These are phyloP conservation scores for Falco naumanni DNA, from an alignment of 2,797 vertebrate genomes.

Conservation along the genomic window DNA sequence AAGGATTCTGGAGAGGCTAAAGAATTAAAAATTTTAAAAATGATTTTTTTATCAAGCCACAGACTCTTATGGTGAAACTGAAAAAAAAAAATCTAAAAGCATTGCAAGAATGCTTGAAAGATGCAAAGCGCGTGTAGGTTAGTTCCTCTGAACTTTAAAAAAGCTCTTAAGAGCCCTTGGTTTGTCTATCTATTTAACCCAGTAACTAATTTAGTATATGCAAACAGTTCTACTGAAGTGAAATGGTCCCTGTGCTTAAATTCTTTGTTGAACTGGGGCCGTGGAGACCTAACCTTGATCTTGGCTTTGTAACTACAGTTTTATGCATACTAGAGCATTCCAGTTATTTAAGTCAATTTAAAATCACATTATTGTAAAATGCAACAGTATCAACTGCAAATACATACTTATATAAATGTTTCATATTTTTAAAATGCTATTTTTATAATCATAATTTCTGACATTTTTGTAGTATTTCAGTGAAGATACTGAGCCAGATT, in stretches of 20 bases:
- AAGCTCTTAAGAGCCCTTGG: neutral
- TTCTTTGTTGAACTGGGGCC: neutral
- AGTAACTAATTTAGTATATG: neutral
- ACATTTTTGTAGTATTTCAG: constrained; percentile 49
- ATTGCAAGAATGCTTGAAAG: neutral
- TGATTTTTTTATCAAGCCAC: neutral
- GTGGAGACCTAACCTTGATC: neutral
- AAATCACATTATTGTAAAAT: neutral
- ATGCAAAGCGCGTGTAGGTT: neutral
- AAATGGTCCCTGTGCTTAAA: neutral
- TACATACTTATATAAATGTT: neutral
- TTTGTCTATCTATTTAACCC: neutral
- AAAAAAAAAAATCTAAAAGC: neutral
- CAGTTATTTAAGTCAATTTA: neutral
- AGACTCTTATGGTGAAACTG: neutral
- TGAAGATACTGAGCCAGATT: constrained; percentile 62
- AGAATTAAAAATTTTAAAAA: neutral
- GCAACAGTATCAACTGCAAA: neutral
- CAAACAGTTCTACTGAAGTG: neutral
- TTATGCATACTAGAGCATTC: neutral
- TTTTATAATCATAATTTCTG: constrained; percentile 29
- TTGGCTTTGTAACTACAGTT: neutral
- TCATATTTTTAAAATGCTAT: neutral
- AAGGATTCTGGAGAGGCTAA: neutral
- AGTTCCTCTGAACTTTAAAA: neutral